Base-by-base conservation (phyloP, 2,888 invertebrate genomes). In the Lathronympha strigana region DNA sequence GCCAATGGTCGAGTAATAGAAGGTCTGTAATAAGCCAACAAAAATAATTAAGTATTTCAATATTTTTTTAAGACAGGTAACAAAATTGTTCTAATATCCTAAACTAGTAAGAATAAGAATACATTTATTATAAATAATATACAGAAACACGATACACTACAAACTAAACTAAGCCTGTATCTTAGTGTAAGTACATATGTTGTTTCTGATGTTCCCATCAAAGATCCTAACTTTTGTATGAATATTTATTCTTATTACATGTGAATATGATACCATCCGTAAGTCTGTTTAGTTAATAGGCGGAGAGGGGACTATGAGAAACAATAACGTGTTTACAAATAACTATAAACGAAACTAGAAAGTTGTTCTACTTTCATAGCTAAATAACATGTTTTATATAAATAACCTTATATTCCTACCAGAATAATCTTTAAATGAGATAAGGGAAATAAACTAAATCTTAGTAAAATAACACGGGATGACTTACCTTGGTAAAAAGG, bases 401-500 rank as follows among this genome's bases (percentile, higher is more conserved):
- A 17, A 5, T 25, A 13, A 6, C 8, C 11, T 31, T 33, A 38
- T 38, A 36, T 51, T 13, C 1, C n/a, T 6, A 21, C 5, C 6
- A 21, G n/a, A 19, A 31, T n/a, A 31, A 31, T 45, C 6, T 8
- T 13, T 31, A 21, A 19, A 57, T 19, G 31, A 45, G 31, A 43
- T 40, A 17, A 25, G 17, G 15, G 13, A 36, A 6, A n/a, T 8
- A 19, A 21, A 3, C 23, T 1, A 25, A 33, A 15, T 62, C 49
- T 33, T 63, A 71, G 57, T 73, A 73, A 76, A 73, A 75, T 68
- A 61, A 64, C 57, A 45, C 28, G 45, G 45, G 25, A 36, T 1
- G 60, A 80, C 82, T 78, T 76, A 82, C 82, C 81, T 72, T 70
- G 71, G 63, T 63, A 73, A 72, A 70, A 74, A 72, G 71, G 76